Percentiles rank a stretch among this genome's conserved stretches.
These are phyloP conservation scores for Notolepis coatsorum DNA, from an alignment of 2,797 vertebrate genomes.

Conservation along the genomic window DNA sequence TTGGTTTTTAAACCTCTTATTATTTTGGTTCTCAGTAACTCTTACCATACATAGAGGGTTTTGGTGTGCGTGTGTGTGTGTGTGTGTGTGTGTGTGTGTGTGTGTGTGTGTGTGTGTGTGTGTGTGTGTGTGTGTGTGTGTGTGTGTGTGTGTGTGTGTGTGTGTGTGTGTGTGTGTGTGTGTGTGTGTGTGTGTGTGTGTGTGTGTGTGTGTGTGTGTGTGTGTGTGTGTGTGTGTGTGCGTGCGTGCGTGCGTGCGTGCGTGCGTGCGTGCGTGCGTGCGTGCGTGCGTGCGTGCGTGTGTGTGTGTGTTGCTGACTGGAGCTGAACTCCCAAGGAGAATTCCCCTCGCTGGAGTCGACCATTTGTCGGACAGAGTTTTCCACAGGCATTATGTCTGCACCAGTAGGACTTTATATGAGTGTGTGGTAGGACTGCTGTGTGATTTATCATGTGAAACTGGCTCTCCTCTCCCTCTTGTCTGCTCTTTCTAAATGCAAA, in stretches of 20 bases:
- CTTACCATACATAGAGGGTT: no score
- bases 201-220: no score
- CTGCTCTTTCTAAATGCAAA: background rate
- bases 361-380: background rate
- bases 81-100: no score
- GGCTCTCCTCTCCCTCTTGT: background rate
- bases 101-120: no score
- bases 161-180: no score
- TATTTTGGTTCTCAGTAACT: no score
- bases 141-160: no score
- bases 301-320: background rate
- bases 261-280: background rate
- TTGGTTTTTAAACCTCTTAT: no score
- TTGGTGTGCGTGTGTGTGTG: no score
- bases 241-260: background rate
- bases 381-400: conserved; percentile 1
- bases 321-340: conserved; percentile 4
- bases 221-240: background rate
- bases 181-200: no score
- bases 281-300: background rate
- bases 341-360: background rate
- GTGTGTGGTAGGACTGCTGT: background rate
- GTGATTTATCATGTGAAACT: conserved; percentile 2
- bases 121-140: no score
- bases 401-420: background rate